Percentiles rank a stretch among this genome's conserved stretches.
These are phyloP conservation scores for Pampus argenteus DNA, from an alignment of 2,797 vertebrate genomes.

Conservation along the genomic window DNA sequence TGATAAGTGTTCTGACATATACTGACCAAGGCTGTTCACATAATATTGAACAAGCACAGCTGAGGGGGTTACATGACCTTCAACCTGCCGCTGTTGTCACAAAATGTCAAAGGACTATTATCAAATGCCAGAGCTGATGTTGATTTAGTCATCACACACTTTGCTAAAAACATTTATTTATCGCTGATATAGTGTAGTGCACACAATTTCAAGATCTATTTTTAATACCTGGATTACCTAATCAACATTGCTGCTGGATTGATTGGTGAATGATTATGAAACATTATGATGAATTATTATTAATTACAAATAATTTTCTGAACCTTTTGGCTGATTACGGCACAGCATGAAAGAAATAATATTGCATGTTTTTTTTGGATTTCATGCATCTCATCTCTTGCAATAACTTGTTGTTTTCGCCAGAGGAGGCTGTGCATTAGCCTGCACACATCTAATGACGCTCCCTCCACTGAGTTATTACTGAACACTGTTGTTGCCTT, in stretches of 20 bases:
- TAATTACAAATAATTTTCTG: background rate
- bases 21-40: constrained; percentile 27
- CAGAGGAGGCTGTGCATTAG: background rate
- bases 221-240: background rate
- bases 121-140: constrained; percentile 5
- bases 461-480: background rate
- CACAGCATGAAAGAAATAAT: too few relatives aligned
- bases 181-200: background rate
- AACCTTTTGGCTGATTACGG: background rate
- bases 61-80: background rate
- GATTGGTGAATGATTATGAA: background rate
- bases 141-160: constrained; percentile 5
- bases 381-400: background rate
- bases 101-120: constrained; percentile 16
- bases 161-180: background rate
- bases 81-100: constrained; percentile 25
- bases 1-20: constrained; percentile 21
- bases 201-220: too few relatives aligned
- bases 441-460: background rate
- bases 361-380: background rate
- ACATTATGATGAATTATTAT: too few relatives aligned
- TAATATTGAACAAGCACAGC: constrained; percentile 29
- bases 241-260: background rate
- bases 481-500: background rate
- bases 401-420: background rate